These are phyloP conservation scores for Drosophila erecta DNA, from an alignment of 1,140 invertebrate genomes.

Conservation along the genomic window DNA sequence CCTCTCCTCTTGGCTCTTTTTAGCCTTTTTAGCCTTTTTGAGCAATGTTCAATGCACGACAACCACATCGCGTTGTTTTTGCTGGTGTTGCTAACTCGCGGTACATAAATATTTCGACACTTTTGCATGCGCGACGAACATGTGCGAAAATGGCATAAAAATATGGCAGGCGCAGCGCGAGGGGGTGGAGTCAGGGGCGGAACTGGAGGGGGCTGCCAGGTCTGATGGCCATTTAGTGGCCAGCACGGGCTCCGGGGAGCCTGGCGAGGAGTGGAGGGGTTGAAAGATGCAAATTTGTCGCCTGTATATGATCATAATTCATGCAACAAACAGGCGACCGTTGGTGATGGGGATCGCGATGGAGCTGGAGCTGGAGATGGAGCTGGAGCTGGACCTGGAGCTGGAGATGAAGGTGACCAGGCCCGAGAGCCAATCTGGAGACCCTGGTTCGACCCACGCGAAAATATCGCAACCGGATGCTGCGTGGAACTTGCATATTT, in stretches of 20 bases:
- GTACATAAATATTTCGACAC: slow-evolving; percentile 83
- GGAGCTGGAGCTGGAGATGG: no score
- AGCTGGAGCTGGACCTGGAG: no score
- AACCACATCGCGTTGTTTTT: slow-evolving; percentile 51
- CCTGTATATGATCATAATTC: slow-evolving; percentile 78
- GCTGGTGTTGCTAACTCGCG: slow-evolving; percentile 66
- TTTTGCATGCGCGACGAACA: slow-evolving; percentile 77
- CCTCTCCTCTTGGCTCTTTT: neutral
- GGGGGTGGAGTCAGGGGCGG: neutral
- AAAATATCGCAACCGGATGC: slow-evolving; percentile 44
- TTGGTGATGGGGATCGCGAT: no score
- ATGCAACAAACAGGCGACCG: slow-evolving; percentile 79
- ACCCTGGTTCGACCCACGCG: slow-evolving; percentile 49
- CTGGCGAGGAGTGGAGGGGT: neutral
- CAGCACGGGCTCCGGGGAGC: neutral
- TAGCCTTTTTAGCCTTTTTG: slow-evolving; percentile 60
- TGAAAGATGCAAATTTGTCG: slow-evolving; percentile 66
- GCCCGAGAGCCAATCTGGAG: slow-evolving; percentile 3
- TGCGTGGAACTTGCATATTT: slow-evolving; percentile 15
- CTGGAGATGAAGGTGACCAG: slow-evolving; percentile 24
- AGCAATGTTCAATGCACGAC: slow-evolving; percentile 75
- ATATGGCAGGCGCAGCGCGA: slow-evolving; percentile 63
- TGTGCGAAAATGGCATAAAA: slow-evolving; percentile 79
- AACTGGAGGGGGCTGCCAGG: slow-evolving; percentile 4
- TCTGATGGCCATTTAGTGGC: slow-evolving; percentile 64